phyloP scores from a whole-genome alignment of 2,113 vertebrate genomes.

The Rhynchopsitta pachyrhyncha region DNA sequence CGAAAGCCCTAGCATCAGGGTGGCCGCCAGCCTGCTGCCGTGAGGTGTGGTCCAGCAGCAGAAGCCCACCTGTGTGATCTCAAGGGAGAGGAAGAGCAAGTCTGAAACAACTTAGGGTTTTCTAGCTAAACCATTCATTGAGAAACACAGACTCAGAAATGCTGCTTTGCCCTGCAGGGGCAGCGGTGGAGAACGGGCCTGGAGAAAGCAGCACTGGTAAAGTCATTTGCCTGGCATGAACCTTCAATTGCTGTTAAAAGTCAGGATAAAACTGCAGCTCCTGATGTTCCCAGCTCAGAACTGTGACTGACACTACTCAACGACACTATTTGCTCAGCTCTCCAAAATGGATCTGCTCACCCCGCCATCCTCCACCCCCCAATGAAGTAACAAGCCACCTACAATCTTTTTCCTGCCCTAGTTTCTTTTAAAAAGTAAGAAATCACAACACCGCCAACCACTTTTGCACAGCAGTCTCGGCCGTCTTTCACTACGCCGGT shows the following conservation, averaged over 20 bases:
- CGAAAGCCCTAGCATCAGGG: not conserved
- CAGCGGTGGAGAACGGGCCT: not conserved
- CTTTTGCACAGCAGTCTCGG: not conserved
- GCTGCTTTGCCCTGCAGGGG: not conserved
- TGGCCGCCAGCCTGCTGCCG: rapidly evolving
- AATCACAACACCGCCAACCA: slow-evolving; percentile 45
- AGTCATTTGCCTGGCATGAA: not conserved
- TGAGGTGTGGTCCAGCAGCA: not conserved
- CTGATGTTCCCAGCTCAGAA: not conserved
- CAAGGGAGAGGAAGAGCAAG: not conserved
- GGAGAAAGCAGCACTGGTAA: not conserved
- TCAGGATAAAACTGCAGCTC: not conserved
- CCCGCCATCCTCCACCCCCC: not conserved
- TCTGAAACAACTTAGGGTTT: not conserved
- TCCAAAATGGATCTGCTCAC: slow-evolving; percentile 10
- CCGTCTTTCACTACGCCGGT: slow-evolving; percentile 43
- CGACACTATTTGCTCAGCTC: not conserved
- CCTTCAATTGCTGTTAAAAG: not conserved
- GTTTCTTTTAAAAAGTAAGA: slow-evolving; percentile 20
- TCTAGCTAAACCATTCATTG: not conserved
- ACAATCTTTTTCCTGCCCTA: slow-evolving; percentile 42
- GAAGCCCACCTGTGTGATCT: not conserved
- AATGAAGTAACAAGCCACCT: slow-evolving; percentile 37
- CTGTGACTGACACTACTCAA: not conserved
- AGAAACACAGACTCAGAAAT: not conserved